Percentiles rank a stretch among this genome's conserved stretches.
Conservation (phyloP, 2,888 invertebrate genomes). For the Eilema depressum region DNA sequence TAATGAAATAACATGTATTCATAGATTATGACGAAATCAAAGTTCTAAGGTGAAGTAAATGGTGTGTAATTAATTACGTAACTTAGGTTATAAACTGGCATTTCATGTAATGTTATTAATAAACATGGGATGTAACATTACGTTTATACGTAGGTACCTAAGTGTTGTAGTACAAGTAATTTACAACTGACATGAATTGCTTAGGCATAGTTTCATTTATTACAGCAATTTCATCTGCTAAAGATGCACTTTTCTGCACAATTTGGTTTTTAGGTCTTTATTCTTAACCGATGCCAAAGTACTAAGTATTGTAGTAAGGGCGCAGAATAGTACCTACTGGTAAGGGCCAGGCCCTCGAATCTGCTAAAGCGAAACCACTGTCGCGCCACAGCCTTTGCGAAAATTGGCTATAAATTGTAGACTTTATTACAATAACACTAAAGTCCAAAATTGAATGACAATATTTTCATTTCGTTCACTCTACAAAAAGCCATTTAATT, state of each 20-base stretch:
- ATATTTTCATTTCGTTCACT: too few species aligned
- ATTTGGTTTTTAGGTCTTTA: background rate
- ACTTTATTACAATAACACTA: too few species aligned
- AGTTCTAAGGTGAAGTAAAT: constrained; percentile 7
- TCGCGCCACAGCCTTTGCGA: too few species aligned
- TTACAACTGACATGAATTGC: background rate
- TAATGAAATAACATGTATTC: background rate
- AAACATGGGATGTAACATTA: background rate
- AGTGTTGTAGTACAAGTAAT: background rate
- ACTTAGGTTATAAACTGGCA: background rate
- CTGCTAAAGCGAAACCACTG: too few species aligned
- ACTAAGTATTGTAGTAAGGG: background rate
- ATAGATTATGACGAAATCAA: background rate
- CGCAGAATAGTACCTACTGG: too few species aligned
- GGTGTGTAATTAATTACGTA: background rate
- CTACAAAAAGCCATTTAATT: too few species aligned
- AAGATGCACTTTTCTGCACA: background rate
- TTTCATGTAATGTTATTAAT: constrained; percentile 5
- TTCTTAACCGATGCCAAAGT: background rate
- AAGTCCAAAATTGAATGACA: too few species aligned
- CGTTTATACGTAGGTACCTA: background rate
- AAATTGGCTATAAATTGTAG: too few species aligned
- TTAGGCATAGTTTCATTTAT: background rate
- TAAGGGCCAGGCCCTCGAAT: too few species aligned
- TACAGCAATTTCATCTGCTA: background rate